phyloP scores from a whole-genome alignment of 30 jellyfish, hydroid and myxozoan species.

The Clytia hemisphaerica region DNA sequence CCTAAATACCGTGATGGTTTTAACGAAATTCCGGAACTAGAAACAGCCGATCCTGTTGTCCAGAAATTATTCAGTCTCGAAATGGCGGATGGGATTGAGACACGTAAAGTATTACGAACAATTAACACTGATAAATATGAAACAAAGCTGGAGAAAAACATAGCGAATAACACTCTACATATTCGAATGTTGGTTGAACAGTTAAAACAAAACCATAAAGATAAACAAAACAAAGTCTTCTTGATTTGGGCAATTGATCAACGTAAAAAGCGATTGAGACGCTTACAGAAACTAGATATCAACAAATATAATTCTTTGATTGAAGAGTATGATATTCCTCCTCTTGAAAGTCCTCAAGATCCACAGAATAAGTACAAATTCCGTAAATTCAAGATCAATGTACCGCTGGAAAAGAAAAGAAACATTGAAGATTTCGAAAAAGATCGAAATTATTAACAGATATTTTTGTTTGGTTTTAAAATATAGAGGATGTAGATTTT shows the following conservation, averaged over 20 bases:
- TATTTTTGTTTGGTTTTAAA: too few relatives aligned
- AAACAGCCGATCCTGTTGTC: conserved; percentile 58
- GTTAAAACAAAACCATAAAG: conserved; percentile 16
- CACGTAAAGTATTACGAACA: conserved; percentile 7
- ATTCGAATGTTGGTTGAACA: conserved; percentile 37
- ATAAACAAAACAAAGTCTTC: conserved; percentile 57
- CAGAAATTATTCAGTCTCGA: conserved; percentile 66
- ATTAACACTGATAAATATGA: conserved; percentile 15
- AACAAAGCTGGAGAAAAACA: conserved; percentile 19
- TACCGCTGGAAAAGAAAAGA: conserved; percentile 77
- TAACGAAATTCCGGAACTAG: conserved; percentile 36
- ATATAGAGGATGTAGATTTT: too few relatives aligned
- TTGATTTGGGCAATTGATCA: conserved; percentile 86
- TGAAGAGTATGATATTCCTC: conserved; percentile 64
- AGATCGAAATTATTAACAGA: conserved; percentile 60
- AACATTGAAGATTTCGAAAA: conserved; percentile 88
- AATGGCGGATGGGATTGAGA: conserved; percentile 40
- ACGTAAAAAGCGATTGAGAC: conserved; percentile 62
- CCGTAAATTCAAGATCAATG: conserved; percentile 78
- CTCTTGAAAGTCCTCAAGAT: conserved; percentile 71
- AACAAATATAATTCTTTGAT: conserved; percentile 53
- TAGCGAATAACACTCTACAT: conserved; percentile 29
- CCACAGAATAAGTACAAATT: conserved; percentile 61
- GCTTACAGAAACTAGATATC: conserved; percentile 31
- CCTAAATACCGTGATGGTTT: conserved; percentile 36